Evolutionary conservation across 23 tunicate genomes (phyloP).

Genomic region (Ciona savignyi): DNA sequence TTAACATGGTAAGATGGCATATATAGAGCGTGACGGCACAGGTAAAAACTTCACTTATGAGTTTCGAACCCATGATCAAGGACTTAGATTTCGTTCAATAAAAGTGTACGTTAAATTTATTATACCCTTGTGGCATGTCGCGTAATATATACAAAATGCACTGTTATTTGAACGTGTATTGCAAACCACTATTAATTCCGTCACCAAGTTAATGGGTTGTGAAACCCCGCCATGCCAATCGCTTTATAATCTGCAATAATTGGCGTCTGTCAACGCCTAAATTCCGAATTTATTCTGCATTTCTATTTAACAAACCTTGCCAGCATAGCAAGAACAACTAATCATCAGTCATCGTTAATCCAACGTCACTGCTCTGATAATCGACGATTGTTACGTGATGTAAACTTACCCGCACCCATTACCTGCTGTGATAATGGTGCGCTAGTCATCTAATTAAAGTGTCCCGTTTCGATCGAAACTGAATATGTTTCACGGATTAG

Average conservation of each 20-base stretch:
- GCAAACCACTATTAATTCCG: background rate
- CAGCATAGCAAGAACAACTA: background rate
- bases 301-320: background rate
- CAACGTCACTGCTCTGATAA: conserved; percentile 1
- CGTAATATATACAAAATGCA: too few relatives aligned
- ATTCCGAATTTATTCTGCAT: background rate
- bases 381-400: background rate
- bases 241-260: too few relatives aligned
- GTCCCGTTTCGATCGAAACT: background rate
- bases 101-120: too few relatives aligned
- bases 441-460: background rate
- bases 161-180: too few relatives aligned
- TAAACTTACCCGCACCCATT: background rate
- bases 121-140: too few relatives aligned
- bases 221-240: background rate
- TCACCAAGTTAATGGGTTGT: too few relatives aligned
- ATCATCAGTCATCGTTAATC: background rate
- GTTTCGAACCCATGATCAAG: too few relatives aligned
- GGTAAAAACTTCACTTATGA: too few relatives aligned
- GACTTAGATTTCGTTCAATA: too few relatives aligned
- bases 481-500: background rate
- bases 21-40: too few relatives aligned
- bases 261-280: background rate
- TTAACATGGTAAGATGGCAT: too few relatives aligned
- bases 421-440: background rate